These are phyloP conservation scores for Eulemur albifrons DNA, from an alignment of 2,797 vertebrate genomes.

Conservation along the genomic window DNA sequence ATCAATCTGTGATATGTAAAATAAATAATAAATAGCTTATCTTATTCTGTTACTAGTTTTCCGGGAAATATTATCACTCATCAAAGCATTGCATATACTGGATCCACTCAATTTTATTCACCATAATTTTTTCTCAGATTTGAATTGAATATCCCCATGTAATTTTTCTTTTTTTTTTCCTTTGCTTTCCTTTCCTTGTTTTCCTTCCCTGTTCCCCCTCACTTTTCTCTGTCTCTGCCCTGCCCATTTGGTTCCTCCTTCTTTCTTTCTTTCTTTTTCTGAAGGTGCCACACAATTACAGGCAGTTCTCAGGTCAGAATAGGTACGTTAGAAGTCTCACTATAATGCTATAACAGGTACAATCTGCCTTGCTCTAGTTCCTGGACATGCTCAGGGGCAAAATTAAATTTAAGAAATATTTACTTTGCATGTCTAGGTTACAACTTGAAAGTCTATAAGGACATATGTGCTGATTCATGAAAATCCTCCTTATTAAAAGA, in stretches of 20 bases:
- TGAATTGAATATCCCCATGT: not conserved
- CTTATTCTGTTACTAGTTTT: not conserved
- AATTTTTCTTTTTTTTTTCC: not conserved
- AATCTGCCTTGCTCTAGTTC: not conserved
- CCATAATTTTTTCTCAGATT: not conserved
- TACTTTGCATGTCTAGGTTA: not conserved
- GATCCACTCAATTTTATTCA: not conserved
- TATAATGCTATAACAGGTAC: not conserved
- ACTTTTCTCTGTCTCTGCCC: accelerated
- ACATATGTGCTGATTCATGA: not conserved
- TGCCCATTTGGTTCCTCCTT: not conserved
- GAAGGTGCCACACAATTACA: not conserved
- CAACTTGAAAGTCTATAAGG: not conserved
- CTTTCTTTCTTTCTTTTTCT: not conserved
- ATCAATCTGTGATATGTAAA: not conserved
- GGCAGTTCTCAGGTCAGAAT: not conserved
- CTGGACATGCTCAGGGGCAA: not conserved
- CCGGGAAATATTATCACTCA: not conserved
- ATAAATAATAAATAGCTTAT: not conserved
- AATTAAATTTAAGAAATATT: not conserved
- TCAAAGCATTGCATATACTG: not conserved
- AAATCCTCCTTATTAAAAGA: not conserved
- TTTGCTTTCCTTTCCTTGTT: too few species aligned
- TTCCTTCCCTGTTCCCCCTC: too few species aligned
- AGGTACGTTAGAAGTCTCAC: not conserved